Conservation (phyloP, 2,888 invertebrate species). For the Patella caerulea region DNA sequence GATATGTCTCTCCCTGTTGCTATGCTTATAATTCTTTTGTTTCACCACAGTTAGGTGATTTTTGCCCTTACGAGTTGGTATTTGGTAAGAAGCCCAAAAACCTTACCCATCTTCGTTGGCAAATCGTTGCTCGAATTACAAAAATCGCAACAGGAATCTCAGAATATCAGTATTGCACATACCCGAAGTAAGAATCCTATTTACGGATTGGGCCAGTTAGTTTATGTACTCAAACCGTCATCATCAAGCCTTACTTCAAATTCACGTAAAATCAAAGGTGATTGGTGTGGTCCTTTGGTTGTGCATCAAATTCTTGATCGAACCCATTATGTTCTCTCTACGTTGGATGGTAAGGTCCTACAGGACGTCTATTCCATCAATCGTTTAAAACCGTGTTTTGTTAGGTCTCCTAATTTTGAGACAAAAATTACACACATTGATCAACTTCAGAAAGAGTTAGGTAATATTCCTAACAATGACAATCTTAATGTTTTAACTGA, state of each 20-base stretch:
- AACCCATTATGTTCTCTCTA: background rate
- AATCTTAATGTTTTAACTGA: no score
- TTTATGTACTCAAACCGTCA: background rate
- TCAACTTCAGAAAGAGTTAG: background rate
- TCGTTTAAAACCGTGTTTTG: slow-evolving; percentile 2
- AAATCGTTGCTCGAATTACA: background rate
- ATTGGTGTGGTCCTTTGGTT: slow-evolving; percentile 9
- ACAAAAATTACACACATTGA: background rate
- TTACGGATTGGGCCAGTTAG: background rate
- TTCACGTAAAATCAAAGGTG: background rate
- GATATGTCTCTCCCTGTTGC: background rate
- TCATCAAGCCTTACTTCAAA: background rate
- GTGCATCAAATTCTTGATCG: slow-evolving; percentile 7
- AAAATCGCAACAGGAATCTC: background rate
- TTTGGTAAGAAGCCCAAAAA: background rate
- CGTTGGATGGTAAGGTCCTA: background rate
- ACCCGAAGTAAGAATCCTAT: background rate
- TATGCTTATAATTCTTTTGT: slow-evolving; percentile 3
- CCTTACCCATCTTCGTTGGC: background rate
- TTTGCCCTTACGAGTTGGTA: background rate
- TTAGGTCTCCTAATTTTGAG: background rate
- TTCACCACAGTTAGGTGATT: background rate
- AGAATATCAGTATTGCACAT: slow-evolving; percentile 3
- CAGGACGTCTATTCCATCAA: background rate
- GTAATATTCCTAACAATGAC: background rate